These are phyloP conservation scores for Gavia stellata DNA, from an alignment of 2,113 vertebrate genomes.

Conservation along the genomic window DNA sequence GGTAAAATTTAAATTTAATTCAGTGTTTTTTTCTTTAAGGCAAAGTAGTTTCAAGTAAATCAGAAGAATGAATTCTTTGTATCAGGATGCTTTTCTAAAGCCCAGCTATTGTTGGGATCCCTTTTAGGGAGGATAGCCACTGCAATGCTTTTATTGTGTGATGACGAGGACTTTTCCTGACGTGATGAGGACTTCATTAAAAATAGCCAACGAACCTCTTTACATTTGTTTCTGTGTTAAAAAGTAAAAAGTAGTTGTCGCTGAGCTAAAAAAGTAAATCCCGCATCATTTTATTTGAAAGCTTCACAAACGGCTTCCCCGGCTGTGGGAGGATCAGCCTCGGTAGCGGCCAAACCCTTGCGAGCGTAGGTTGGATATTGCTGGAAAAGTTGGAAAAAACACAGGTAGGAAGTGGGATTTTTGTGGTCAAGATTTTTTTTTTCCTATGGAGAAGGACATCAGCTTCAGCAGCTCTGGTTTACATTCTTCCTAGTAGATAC, in stretches of 20 bases:
- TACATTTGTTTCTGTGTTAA: background rate
- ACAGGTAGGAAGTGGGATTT: background rate
- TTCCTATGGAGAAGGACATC: background rate
- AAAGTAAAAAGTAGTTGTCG: background rate
- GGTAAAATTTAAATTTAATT: conserved; percentile 39
- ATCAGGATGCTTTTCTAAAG: conserved; percentile 73
- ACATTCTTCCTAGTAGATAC: background rate
- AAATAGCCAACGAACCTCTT: conserved; percentile 63
- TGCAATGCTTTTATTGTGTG: conserved; percentile 70
- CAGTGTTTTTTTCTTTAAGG: conserved; percentile 18
- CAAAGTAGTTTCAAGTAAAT: conserved; percentile 78
- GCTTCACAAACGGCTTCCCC: background rate
- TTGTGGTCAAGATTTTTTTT: background rate
- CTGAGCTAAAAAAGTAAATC: background rate
- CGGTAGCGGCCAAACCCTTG: background rate
- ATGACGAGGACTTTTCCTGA: conserved; percentile 61
- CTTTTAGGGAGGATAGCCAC: conserved; percentile 66
- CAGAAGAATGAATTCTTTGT: conserved; percentile 83
- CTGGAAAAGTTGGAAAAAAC: background rate
- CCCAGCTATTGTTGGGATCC: conserved; percentile 74
- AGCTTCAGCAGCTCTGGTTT: background rate
- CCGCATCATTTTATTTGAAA: background rate
- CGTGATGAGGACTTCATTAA: conserved; percentile 68
- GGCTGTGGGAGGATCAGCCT: background rate
- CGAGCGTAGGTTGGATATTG: fast-evolving